Evolutionary conservation across 2,888 invertebrate species (phyloP).

Genomic region (Hermaeophaga mercurialis): DNA sequence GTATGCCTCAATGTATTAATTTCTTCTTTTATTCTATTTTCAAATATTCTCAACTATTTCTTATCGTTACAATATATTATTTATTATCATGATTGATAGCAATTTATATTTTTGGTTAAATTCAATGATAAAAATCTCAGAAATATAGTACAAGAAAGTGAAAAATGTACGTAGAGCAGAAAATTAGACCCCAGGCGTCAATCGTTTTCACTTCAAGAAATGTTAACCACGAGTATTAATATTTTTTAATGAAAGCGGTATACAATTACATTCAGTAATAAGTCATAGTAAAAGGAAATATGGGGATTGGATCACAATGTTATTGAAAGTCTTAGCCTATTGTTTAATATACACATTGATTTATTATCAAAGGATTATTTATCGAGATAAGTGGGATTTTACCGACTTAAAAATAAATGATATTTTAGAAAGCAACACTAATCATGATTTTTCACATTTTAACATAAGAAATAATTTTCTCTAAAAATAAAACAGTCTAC

Average conservation of each 20-base stretch:
- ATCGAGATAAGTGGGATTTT: conserved; percentile 4
- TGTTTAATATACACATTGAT: conserved; percentile 5
- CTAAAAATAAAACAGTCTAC: no score
- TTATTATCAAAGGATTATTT: conserved; percentile 1
- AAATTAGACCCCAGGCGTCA: neutral
- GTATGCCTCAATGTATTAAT: no score
- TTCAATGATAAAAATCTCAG: no score
- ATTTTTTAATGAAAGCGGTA: conserved; percentile 9
- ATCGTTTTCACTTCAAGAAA: conserved; percentile 5
- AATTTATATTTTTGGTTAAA: no score
- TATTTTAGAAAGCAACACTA: conserved; percentile 2
- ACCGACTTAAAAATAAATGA: neutral
- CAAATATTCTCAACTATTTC: no score
- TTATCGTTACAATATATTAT: no score
- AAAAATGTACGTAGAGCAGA: neutral
- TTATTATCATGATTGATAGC: no score
- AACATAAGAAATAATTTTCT: no score
- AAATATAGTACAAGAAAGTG: neutral
- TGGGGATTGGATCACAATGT: conserved; percentile 1
- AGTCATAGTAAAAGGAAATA: conserved; percentile 7
- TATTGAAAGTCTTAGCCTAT: conserved; percentile 3
- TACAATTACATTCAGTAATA: conserved; percentile 2
- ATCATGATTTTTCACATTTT: no score
- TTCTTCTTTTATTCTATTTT: no score
- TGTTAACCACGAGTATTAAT: neutral